Evolutionary conservation across 2,888 invertebrate species (phyloP).

Genomic region (Lepas anatifera): DNA sequence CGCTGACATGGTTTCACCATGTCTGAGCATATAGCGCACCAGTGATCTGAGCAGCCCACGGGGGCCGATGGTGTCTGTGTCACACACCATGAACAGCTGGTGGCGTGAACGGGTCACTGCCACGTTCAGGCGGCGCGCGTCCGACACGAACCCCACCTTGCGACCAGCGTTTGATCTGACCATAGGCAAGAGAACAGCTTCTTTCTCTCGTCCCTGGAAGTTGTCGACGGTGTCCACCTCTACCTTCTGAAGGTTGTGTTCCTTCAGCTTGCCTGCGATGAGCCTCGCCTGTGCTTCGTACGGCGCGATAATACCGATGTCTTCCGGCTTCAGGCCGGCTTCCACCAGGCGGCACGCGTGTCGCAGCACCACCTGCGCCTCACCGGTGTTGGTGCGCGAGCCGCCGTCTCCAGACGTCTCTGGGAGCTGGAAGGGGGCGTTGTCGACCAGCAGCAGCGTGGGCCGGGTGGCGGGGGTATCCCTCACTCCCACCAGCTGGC

Average conservation of each 20-base stretch:
- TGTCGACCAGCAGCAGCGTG: conserved; percentile 41
- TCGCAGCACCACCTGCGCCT: conserved; percentile 39
- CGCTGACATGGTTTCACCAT: too few relatives aligned
- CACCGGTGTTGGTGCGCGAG: conserved; percentile 31
- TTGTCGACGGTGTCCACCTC: conserved; percentile 46
- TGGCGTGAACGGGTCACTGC: conserved; percentile 45
- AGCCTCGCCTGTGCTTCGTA: conserved; percentile 42
- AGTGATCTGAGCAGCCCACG: conserved; percentile 37
- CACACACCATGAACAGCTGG: conserved; percentile 41
- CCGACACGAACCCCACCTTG: conserved; percentile 43
- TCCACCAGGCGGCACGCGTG: conserved; percentile 37
- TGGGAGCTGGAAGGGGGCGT: conserved; percentile 39
- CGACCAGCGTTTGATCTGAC: conserved; percentile 43
- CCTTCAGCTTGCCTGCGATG: conserved; percentile 33
- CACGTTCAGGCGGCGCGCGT: conserved; percentile 43
- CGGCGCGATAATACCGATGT: conserved; percentile 44
- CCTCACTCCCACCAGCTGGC: conserved; percentile 35
- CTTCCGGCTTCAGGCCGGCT: conserved; percentile 35
- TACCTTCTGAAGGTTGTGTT: conserved; percentile 26
- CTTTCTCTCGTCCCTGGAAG: conserved; percentile 47
- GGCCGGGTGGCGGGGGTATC: conserved; percentile 32
- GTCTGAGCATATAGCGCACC: conserved; percentile 36
- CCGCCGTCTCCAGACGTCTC: neutral
- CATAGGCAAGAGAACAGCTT: conserved; percentile 43
- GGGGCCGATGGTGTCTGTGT: conserved; percentile 39